Evolutionary conservation across 2,797 vertebrate genomes (phyloP).

Genomic region (Chloroceryle inda): DNA sequence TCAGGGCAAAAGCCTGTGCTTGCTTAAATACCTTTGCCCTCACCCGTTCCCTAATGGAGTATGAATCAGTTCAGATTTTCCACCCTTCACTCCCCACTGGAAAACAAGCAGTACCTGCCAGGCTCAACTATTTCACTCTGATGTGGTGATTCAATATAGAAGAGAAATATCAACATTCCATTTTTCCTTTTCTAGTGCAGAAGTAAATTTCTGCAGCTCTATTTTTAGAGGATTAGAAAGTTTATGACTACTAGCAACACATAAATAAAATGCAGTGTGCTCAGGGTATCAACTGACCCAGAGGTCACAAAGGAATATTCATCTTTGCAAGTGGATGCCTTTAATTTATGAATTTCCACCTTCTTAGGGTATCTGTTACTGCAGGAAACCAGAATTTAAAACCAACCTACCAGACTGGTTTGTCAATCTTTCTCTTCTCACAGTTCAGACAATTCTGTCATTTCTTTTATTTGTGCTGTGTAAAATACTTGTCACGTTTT

Average conservation of each 20-base stretch:
- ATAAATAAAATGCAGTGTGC: not conserved
- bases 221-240: not conserved
- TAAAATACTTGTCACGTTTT: not conserved
- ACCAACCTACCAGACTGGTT: not conserved
- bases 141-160: not conserved
- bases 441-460: not conserved
- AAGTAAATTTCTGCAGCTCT: not conserved
- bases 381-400: not conserved
- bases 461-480: not conserved
- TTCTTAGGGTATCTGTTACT: not conserved
- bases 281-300: not conserved
- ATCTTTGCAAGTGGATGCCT: not conserved
- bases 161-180: not conserved
- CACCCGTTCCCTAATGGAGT: accelerated
- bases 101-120: not conserved
- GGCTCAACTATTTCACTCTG: not conserved
- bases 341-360: not conserved
- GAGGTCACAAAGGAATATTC: not conserved
- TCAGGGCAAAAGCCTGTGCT: not conserved
- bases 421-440: not conserved
- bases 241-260: not conserved
- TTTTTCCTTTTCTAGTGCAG: not conserved
- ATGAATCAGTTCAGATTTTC: not conserved
- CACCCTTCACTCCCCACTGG: not conserved
- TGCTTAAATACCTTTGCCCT: not conserved